phyloP scores from a whole-genome alignment of 2,113 vertebrate species.

The Puffinus mauretanicus region DNA sequence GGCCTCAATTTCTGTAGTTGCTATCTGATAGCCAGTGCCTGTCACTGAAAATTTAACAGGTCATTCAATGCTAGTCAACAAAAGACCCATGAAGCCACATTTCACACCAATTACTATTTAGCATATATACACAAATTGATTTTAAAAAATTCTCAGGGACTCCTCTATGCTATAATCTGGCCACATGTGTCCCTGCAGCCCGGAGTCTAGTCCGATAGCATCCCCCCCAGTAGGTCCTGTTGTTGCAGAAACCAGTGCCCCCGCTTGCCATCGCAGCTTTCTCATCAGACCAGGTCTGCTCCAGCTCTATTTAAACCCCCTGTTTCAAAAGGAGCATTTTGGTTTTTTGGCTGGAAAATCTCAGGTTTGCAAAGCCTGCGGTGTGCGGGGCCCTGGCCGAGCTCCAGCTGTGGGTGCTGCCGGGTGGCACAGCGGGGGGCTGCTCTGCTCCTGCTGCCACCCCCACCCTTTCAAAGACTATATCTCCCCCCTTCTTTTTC shows the following conservation, averaged over 20 bases:
- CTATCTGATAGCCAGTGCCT: not conserved
- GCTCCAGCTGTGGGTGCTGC: not conserved
- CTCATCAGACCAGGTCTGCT: not conserved
- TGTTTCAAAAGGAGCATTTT: not conserved
- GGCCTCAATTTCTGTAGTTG: not conserved
- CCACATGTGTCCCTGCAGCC: not conserved
- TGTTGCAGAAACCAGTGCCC: fast-evolving
- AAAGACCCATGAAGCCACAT: slow-evolving; percentile 36
- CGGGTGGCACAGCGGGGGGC: fast-evolving
- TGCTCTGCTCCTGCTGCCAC: not conserved
- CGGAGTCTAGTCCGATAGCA: not conserved
- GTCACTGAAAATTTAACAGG: not conserved
- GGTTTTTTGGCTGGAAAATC: not conserved
- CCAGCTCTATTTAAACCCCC: fast-evolving
- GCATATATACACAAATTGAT: not conserved
- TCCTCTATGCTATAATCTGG: not conserved
- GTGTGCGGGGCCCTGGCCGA: not conserved
- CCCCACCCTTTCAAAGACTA: not conserved
- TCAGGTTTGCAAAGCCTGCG: not conserved
- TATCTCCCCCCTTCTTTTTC: not conserved
- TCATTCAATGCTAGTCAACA: slow-evolving; percentile 26
- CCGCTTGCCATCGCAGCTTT: not conserved
- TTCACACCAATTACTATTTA: slow-evolving; percentile 37
- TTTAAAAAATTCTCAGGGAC: not conserved
- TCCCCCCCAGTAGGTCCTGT: not conserved